Evolutionary conservation across 2,797 vertebrate genomes (phyloP), one percentile per base, ranked within the genome.

Genomic region (Tamandua tetradactyla): DNA sequence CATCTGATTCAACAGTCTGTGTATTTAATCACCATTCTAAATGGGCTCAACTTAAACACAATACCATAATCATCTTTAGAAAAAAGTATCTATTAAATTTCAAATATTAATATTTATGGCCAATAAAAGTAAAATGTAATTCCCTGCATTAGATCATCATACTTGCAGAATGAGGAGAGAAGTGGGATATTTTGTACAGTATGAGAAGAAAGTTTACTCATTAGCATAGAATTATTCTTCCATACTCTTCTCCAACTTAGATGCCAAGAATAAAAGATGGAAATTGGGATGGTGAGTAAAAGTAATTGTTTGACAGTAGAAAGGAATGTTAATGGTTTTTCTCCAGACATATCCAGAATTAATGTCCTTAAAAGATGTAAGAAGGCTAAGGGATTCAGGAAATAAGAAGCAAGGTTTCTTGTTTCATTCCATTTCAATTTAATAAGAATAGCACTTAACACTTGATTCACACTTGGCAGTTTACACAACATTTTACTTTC

Each of bases 111-210:
- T 87, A 83, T 40, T 69, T 79, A 84, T 49, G 87, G 59, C 42
- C 52, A 93, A 37, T 93, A 76, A 55, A 92, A 55, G 14, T 69
- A 90, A 94, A 68, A 80, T 47, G 20, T 40, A 76, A 47, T 62
- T 87, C 11, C 87, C 7, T 81, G 22, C 74, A 32, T 87, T 87
- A 64, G 64, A 18, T 69, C 52, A 83, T 83, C 79, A 57, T 62
- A 90, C 57, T 12, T 79, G 71, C 3, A 40, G 68, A 83, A 79
- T 37, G n/a, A 66, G 88, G 22, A 87, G 44, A 35, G 9, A 40
- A 87, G 49, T 62, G 15, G 82, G 44, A 42, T 80, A 52, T 62
- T 91, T 72, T 64, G 52, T 42, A 61, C 5, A 69, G 5, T 3
- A n/a, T 7, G n/a, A 35, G 27, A 59, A 78, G n/a, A 35, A 93